Percentiles rank a stretch among this genome's conserved stretches.
phyloP scores from a whole-genome alignment of 1,140 invertebrate genomes.

The Heliconius nattereri region DNA sequence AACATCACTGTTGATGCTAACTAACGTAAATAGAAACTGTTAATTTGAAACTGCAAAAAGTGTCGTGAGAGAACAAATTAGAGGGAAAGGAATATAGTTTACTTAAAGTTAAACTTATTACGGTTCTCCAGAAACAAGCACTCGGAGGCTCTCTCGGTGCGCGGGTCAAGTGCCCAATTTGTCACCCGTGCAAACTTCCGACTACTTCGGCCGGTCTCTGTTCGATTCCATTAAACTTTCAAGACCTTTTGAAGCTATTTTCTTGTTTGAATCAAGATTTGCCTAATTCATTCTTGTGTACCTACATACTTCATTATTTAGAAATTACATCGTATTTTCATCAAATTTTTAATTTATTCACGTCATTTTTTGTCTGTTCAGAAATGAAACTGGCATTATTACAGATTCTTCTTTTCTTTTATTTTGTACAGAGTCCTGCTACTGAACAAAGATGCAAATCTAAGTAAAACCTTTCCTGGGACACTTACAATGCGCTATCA shows the following conservation, averaged over 20 bases:
- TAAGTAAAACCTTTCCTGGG: constrained; percentile 68
- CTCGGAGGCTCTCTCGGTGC: constrained; percentile 67
- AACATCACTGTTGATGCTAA: constrained; percentile 38
- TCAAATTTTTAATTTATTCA: not conserved
- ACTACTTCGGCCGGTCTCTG: constrained; percentile 68
- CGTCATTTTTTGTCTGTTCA: not conserved
- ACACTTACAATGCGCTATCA: constrained; percentile 79
- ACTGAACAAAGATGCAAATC: constrained; percentile 57
- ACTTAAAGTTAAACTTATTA: constrained; percentile 82
- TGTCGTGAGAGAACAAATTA: constrained; percentile 73
- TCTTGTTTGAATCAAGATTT: constrained; percentile 77
- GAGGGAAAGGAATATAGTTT: constrained; percentile 80
- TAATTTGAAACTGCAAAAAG: constrained; percentile 73
- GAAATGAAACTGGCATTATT: not conserved
- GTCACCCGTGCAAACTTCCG: constrained; percentile 78
- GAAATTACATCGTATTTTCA: not conserved
- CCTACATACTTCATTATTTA: constrained; percentile 38
- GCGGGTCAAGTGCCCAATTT: constrained; percentile 81
- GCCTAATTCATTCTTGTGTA: constrained; percentile 69
- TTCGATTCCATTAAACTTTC: constrained; percentile 81
- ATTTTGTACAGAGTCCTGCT: constrained; percentile 35
- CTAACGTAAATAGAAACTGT: constrained; percentile 58
- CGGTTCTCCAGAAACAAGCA: constrained; percentile 77
- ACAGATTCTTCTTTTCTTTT: constrained; percentile 18
- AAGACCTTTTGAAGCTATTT: constrained; percentile 79